phyloP scores from a whole-genome alignment of 2,797 vertebrate species.

The Clarias pachynema region DNA sequence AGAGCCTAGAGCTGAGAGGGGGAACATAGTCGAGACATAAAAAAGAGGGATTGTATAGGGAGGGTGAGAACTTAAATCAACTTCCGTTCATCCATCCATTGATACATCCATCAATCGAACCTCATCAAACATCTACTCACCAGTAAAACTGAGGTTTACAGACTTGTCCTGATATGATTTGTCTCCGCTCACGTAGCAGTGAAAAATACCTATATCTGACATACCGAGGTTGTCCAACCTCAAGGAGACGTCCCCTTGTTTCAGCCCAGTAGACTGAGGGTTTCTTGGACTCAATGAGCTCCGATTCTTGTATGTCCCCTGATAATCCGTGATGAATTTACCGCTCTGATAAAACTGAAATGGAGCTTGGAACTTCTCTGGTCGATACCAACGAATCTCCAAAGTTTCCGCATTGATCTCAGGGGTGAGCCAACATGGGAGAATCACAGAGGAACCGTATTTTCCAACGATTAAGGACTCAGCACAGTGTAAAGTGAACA shows the following conservation, averaged over 20 bases:
- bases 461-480: not conserved
- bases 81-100: not conserved
- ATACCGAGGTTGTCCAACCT: constrained; percentile 21
- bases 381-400: constrained; percentile 31
- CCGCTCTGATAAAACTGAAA: not conserved
- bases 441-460: constrained; percentile 5
- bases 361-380: not conserved
- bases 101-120: not conserved
- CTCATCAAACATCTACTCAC: constrained; percentile 57
- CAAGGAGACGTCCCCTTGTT: constrained; percentile 26
- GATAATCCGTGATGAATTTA: not conserved
- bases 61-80: not conserved
- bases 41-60: not conserved
- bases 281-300: not conserved
- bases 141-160: constrained; percentile 51
- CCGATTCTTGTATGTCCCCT: not conserved
- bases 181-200: constrained; percentile 64
- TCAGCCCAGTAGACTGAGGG: constrained; percentile 3
- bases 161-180: not conserved
- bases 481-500: not conserved
- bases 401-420: not conserved
- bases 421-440: constrained; percentile 67
- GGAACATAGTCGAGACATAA: not conserved
- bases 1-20: constrained; percentile 58
- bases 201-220: constrained; percentile 47